Evolutionary conservation across 2,797 vertebrate genomes (phyloP), one percentile per base, ranked within the genome.

Genomic region (Nyctibius grandis): DNA sequence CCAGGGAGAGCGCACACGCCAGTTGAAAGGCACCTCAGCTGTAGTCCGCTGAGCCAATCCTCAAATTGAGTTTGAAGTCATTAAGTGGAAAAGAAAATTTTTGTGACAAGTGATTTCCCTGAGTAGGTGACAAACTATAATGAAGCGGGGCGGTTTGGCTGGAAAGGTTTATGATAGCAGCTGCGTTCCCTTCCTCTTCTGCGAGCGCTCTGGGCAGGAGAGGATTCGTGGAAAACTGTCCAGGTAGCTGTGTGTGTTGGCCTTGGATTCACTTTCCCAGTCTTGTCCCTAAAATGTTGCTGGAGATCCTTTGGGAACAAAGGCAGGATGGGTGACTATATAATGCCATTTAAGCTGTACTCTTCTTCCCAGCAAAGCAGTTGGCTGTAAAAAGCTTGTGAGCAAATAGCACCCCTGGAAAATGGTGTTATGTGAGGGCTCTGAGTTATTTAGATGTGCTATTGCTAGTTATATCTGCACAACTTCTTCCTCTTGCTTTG

Each of bases 71-170:
- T 97, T 95, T 94, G 95, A 97, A 97, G 85, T 96, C 95, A 79
- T 97, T 97, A 97, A 97, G 92, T 95, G 90, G 96, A 89, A 97
- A 96, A 95, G 95, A 96, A 97, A 97, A 97, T 95, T 94, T 89
- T 93, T 81, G 95, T 97, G 95, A 97, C 97, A 97, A 93, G 95
- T 96, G 92, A 97, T 96, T 97, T 97, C 95, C 95, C 96, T 91
- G 97, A 97, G 95, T 97, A 96, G 94, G 96, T 96, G 94, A 96
- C 94, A 94, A 97, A 69, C 75, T 80, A 69, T 93, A 96, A 97
- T 91, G 95, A 96, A 95, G 88, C 14, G 0, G 88, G 61, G 77
- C 1, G 11, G 86, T 94, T 95, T 96, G 85, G 90, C 91, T 96
- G 93, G 89, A 23, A 96, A 91, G 90, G 93, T 93, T 96, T 97